phyloP scores from a whole-genome alignment of 1,140 invertebrate species.

The Eumeta japonica region DNA sequence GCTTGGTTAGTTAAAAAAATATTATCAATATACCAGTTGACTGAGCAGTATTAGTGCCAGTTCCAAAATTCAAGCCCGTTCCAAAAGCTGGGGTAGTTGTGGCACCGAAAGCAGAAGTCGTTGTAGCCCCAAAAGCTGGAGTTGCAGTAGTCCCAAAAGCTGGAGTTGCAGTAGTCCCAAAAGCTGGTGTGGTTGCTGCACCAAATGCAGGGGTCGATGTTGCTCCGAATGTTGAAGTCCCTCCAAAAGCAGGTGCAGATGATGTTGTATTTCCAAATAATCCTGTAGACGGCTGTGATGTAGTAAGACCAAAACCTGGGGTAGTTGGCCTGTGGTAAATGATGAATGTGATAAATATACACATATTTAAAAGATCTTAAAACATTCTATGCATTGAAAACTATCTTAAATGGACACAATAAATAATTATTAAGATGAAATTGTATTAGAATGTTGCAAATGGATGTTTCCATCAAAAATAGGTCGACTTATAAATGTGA shows the following conservation, averaged over 20 bases:
- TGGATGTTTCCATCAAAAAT: too few species aligned
- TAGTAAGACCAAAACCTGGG: slow-evolving; percentile 38
- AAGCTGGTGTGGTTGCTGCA: slow-evolving; percentile 13
- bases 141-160: slow-evolving; percentile 18
- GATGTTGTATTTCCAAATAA: slow-evolving; percentile 34
- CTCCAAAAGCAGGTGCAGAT: slow-evolving; percentile 28
- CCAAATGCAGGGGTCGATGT: slow-evolving; percentile 25
- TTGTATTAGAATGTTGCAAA: too few species aligned
- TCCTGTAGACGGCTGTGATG: slow-evolving; percentile 33
- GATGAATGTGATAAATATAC: too few species aligned
- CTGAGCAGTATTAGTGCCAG: slow-evolving; percentile 18
- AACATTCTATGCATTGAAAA: too few species aligned
- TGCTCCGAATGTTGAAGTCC: slow-evolving; percentile 18
- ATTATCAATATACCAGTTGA: slow-evolving; percentile 20
- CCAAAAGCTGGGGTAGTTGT: slow-evolving; percentile 27
- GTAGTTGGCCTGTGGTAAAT: slow-evolving; percentile 39
- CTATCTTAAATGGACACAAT: too few species aligned
- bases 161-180: slow-evolving; percentile 13
- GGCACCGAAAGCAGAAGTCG: slow-evolving; percentile 18
- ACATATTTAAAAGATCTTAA: too few species aligned
- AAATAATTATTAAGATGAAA: too few species aligned
- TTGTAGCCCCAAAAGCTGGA: slow-evolving; percentile 11
- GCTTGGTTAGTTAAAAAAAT: too few species aligned
- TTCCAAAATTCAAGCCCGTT: slow-evolving; percentile 30
- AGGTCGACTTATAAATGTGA: too few species aligned